Evolutionary conservation across 2,113 vertebrate genomes (phyloP), one percentile per base, ranked within the genome.

Genomic region (Lutjanus erythropterus): DNA sequence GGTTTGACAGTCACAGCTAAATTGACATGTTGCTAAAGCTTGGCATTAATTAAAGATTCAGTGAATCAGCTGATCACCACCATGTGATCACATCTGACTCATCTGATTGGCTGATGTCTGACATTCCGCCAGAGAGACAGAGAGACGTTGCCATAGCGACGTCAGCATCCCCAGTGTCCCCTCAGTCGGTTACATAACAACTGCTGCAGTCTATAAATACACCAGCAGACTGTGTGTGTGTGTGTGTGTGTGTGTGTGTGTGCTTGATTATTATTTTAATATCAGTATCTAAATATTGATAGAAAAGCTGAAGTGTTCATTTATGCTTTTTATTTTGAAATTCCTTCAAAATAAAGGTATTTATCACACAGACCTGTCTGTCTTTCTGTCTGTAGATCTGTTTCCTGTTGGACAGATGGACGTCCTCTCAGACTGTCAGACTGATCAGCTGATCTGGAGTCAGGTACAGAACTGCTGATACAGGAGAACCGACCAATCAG

Each of bases 191-290:
- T 75, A 83, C 18, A 58, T 83, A 83, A 83, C 60, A 56, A 6
- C 59, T 55, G 39, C 79, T 75, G 80, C 75, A 71, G 66, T 79
- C 75, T 75, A 75, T 79, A 70, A 82, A 86, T 70, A 80, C 71
- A 56, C 35, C 37, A 64, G 58, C 25, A 15, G 4, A 6, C 10
- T 21, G 21, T 19, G 23, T 44, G 37, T 31, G 55, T 70, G 21
- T 72, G 47, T 72, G 58, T 62, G 56, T 47, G 46, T 47, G 46
- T 35, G 33, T 35, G 33, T 35, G 33, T 35, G 7, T 39, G 37
- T 39, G 37, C n/a, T n/a, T n/a, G n/a, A n/a, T n/a, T n/a, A n/a
- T n/a, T n/a, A n/a, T n/a, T n/a, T n/a, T n/a, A n/a, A n/a, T n/a
- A n/a, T n/a, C n/a, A n/a, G n/a, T n/a, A n/a, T n/a, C n/a, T n/a